phyloP scores from a whole-genome alignment of 2,113 vertebrate genomes.

The Ceyx margarethae region DNA sequence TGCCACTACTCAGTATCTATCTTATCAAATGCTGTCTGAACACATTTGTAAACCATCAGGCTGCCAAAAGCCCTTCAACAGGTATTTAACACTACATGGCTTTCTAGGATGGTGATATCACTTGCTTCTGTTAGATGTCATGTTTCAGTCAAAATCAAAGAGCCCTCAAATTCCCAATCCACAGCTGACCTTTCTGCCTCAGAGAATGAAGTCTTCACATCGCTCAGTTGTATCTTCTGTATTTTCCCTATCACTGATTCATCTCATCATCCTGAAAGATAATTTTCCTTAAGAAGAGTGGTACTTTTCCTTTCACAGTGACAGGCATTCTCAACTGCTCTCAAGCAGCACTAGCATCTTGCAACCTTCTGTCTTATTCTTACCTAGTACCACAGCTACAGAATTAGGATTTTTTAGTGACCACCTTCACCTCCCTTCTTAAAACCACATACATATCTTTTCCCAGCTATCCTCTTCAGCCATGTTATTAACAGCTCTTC shows the following conservation, averaged over 20 bases:
- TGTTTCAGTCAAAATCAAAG: conserved; percentile 9
- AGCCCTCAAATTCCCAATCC: neutral
- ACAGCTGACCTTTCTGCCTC: neutral
- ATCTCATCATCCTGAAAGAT: neutral
- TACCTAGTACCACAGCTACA: neutral
- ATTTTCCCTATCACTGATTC: neutral
- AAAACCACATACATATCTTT: neutral
- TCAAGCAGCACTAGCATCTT: neutral
- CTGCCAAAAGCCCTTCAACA: conserved; percentile 27
- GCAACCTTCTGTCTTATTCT: neutral
- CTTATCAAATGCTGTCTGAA: conserved; percentile 20
- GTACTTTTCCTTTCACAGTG: neutral
- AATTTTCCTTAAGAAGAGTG: neutral
- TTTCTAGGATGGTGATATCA: neutral
- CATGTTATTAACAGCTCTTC: neutral
- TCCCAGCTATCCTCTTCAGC: neutral
- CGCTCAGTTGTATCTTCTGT: neutral
- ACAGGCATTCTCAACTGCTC: neutral
- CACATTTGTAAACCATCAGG: neutral
- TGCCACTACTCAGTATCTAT: neutral
- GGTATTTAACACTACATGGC: conserved; percentile 25
- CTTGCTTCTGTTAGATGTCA: neutral
- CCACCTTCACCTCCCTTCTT: neutral
- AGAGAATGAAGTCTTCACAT: neutral
- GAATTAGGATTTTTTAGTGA: neutral